Conservation (phyloP, 1,140 invertebrate genomes). For the Rhagoletis pomonella region DNA sequence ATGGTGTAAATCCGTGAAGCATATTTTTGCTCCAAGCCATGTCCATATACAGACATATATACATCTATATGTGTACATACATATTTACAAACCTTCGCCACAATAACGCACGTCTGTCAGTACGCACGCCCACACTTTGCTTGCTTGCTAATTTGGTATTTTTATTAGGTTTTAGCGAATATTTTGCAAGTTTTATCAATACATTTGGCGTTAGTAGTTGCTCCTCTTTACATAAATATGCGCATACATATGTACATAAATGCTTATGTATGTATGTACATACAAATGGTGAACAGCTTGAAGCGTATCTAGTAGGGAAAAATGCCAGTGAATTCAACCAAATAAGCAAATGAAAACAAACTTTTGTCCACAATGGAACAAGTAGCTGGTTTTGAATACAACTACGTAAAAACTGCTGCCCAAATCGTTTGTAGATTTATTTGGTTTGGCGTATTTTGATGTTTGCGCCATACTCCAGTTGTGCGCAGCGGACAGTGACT, state of each 20-base stretch:
- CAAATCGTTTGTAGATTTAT: not conserved
- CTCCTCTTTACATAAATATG: not conserved
- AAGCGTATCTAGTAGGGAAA: not conserved
- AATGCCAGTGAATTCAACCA: not conserved
- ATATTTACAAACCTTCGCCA: not conserved
- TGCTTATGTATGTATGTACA: not conserved
- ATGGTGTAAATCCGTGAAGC: not conserved
- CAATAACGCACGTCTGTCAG: not conserved
- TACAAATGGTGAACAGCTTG: not conserved
- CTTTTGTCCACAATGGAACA: not conserved
- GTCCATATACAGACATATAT: too few relatives aligned
- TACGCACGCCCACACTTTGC: not conserved
- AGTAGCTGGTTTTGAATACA: not conserved
- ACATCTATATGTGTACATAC: not conserved
- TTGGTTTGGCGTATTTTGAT: not conserved
- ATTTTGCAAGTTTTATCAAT: constrained; percentile 50
- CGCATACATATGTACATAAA: not conserved
- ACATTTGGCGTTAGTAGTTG: not conserved
- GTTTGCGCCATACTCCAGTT: not conserved
- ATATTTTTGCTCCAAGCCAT: not conserved
- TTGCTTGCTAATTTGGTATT: not conserved
- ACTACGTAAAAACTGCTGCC: not conserved
- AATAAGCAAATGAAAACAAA: not conserved
- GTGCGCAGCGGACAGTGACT: not conserved
- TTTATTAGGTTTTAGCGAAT: not conserved